Evolutionary conservation across 2,113 vertebrate genomes (phyloP).

Genomic region (Marmota monax): DNA sequence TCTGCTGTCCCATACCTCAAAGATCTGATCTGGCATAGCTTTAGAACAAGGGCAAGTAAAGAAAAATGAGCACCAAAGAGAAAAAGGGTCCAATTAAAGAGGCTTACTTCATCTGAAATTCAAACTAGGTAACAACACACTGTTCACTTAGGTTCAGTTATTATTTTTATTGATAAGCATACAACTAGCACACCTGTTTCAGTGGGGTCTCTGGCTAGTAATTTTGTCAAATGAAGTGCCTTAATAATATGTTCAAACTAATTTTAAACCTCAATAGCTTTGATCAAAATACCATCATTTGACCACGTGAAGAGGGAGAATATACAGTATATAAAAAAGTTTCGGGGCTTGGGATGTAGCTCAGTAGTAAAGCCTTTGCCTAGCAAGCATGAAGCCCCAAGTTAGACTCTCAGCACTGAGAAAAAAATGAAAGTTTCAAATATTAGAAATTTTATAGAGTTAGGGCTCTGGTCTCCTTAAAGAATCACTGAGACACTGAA

Average conservation of each 20-base stretch:
- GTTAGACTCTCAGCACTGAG: neutral
- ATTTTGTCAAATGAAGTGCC: constrained; percentile 1
- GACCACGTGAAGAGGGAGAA: neutral
- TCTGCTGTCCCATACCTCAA: neutral
- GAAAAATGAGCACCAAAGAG: neutral
- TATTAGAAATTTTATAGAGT: constrained; percentile 33
- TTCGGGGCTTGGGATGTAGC: neutral
- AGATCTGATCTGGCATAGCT: neutral
- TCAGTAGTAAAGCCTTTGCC: neutral
- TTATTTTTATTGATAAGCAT: neutral
- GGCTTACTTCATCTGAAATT: neutral
- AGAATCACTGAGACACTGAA: neutral
- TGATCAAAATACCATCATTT: neutral
- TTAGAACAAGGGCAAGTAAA: neutral
- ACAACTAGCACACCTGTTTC: neutral
- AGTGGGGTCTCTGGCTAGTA: neutral
- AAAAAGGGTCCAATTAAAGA: neutral
- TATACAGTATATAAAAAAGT: neutral
- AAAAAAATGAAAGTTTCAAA: neutral
- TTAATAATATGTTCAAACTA: neutral
- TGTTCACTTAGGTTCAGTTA: no score
- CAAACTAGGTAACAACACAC: neutral
- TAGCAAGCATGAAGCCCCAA: neutral
- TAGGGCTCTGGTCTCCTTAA: neutral
- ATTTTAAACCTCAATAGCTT: neutral